phyloP scores from a whole-genome alignment of 2,113 vertebrate genomes.

The Cariama cristata region DNA sequence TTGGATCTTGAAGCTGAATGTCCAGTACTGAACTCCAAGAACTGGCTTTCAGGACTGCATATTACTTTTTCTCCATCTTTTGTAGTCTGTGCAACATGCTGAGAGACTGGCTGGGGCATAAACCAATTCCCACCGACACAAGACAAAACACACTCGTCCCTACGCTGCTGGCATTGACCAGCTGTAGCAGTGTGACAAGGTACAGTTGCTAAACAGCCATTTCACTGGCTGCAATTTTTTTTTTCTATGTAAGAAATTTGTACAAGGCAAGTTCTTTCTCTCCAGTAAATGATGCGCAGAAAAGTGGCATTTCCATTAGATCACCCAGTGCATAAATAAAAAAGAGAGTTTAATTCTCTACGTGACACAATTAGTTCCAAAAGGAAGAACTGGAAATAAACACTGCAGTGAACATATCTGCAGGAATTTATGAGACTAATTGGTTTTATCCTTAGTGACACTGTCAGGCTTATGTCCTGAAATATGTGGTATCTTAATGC shows the following conservation, averaged over 20 bases:
- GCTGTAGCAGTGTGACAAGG: not conserved
- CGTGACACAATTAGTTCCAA: not conserved
- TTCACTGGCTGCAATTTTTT: not conserved
- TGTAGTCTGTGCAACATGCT: not conserved
- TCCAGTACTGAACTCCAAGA: not conserved
- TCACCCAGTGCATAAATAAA: not conserved
- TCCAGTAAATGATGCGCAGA: not conserved
- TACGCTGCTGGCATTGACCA: not conserved
- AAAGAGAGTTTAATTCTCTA: not conserved
- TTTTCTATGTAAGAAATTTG: not conserved
- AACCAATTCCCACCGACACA: not conserved
- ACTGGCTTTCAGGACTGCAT: not conserved
- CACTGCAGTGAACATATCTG: not conserved
- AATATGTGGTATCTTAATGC: not conserved
- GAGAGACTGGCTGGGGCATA: not conserved
- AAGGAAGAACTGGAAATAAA: not conserved
- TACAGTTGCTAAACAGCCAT: not conserved
- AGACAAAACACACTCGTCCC: not conserved
- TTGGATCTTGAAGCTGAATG: not conserved
- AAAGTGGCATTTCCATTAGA: conserved; percentile 4
- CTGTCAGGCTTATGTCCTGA: not conserved
- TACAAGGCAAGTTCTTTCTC: not conserved
- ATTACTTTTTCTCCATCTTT: not conserved
- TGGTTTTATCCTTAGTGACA: not conserved
- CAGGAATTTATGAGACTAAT: not conserved